Evolutionary conservation across 2,797 vertebrate species (phyloP), one percentile per base, ranked within the genome.

Genomic region (Hylomyscus alleni): DNA sequence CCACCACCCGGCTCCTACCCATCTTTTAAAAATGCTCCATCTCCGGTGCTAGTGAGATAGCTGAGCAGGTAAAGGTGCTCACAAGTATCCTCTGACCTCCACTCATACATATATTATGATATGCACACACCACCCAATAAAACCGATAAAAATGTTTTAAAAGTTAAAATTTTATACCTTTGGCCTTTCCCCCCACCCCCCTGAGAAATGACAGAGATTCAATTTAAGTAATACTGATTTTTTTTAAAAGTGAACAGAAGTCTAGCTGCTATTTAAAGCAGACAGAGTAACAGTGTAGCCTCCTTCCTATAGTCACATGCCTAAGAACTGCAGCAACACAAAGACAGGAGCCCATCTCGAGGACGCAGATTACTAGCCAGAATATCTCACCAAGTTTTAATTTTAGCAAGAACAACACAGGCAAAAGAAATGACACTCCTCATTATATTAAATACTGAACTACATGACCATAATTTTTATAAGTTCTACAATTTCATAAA

Each of bases 241-340:
- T 75, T 81, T 94, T 91, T 40, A 29, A 62, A 58, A 92, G 90
- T 92, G 67, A 95, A 85, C 37, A 95, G 96, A 97, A 91, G 14
- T 6, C 22, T 91, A 69, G 80, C 77, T 98, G 92, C 44, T 96
- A 97, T 96, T 94, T 94, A 92, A 96, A 97, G 20, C 37, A 90
- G 91, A 95, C 62, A 96, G 58, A 82, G 87, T 62, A 80, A 0
- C 0, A 96, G 40, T 88, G 90, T 37, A 93, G 88, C 76, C 81
- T 56, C 65, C 91, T 87, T 96, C 22, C 5, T 93, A 92, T 89
- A 95, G 86, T 78, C 29, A 91, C 72, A 90, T 75, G 90, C 90
- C 89, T 85, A 85, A 92, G 97, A 96, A 94, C 67, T 93, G 72
- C 93, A 96, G 84, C 72, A 73, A 29, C 84, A 87, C 11, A 20